phyloP scores from a whole-genome alignment of 2,113 vertebrate species.

The Furnarius figulus region DNA sequence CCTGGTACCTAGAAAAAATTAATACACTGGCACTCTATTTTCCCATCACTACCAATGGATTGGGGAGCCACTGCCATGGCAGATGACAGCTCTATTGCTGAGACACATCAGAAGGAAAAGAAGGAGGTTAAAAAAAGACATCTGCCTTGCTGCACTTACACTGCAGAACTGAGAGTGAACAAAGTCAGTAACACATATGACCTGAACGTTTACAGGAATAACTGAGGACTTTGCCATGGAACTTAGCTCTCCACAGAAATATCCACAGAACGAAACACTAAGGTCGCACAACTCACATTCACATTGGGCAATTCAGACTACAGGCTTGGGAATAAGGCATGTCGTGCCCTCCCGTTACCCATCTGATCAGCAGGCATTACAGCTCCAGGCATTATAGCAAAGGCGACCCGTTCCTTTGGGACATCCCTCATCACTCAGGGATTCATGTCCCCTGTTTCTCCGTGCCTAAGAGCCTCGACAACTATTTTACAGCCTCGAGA shows the following conservation, averaged over 20 bases:
- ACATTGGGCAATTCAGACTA: not conserved
- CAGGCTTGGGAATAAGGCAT: not conserved
- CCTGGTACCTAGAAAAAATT: not conserved
- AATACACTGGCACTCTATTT: not conserved
- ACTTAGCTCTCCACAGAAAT: not conserved
- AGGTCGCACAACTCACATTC: not conserved
- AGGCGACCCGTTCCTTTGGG: not conserved
- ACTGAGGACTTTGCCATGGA: not conserved
- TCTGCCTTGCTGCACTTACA: not conserved
- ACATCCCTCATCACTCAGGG: not conserved
- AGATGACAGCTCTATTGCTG: not conserved
- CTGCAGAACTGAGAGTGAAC: not conserved
- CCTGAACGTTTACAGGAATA: not conserved
- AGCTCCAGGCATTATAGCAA: not conserved
- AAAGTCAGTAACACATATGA: not conserved
- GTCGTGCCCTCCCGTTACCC: not conserved
- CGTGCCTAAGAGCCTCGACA: accelerated
- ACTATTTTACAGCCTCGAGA: not conserved
- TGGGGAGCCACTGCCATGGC: not conserved
- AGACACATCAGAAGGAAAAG: not conserved
- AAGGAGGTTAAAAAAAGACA: not conserved
- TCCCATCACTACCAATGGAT: accelerated
- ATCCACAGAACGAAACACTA: accelerated
- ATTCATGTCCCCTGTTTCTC: not conserved
- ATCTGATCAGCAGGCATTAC: accelerated